Conservation (phyloP, 2,888 invertebrate species). For the Callosobruchus maculatus region DNA sequence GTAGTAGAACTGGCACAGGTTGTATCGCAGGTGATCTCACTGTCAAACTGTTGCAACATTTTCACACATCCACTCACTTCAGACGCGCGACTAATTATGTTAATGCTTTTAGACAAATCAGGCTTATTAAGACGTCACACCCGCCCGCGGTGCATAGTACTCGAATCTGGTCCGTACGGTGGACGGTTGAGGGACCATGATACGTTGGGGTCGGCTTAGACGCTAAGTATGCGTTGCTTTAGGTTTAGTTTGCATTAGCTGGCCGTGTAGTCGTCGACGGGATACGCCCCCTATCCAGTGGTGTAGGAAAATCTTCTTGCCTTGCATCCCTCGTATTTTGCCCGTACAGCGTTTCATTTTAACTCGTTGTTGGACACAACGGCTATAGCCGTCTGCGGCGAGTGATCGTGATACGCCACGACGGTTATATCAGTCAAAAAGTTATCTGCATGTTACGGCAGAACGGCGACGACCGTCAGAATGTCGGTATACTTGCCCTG, state of each 20-base stretch:
- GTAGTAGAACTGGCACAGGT: conserved; percentile 45
- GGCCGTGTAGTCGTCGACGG: neutral
- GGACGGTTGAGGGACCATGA: neutral
- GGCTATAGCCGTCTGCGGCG: no score
- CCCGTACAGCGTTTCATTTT: no score
- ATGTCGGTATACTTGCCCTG: no score
- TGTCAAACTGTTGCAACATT: conserved; percentile 32
- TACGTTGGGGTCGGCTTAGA: neutral
- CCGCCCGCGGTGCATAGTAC: neutral
- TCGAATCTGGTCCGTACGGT: neutral
- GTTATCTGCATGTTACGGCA: no score
- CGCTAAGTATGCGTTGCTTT: neutral
- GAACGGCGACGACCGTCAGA: no score
- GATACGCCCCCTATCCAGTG: neutral
- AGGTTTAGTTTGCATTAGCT: neutral
- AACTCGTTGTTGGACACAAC: no score
- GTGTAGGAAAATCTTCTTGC: neutral
- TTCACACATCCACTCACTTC: conserved; percentile 26
- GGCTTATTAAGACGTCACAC: neutral
- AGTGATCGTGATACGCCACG: no score
- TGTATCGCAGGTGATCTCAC: conserved; percentile 20
- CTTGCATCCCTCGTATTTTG: no score
- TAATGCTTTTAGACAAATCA: conserved; percentile 27
- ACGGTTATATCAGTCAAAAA: no score
- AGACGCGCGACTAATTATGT: conserved; percentile 34